Evolutionary conservation across 2,797 vertebrate species (phyloP).

Genomic region (Alfaro cultratus): DNA sequence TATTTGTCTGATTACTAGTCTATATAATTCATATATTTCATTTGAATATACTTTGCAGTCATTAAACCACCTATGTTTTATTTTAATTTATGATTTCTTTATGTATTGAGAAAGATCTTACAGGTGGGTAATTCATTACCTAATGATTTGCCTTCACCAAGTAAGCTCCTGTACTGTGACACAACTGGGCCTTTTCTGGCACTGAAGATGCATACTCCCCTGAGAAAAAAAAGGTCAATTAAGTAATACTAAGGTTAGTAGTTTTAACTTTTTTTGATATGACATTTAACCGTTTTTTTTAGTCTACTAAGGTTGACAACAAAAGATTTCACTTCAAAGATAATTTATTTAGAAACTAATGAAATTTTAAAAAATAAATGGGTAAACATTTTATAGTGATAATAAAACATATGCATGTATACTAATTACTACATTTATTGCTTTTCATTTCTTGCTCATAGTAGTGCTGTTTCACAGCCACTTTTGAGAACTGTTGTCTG

Average conservation of each 20-base stretch:
- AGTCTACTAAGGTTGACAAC: neutral
- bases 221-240: conserved; percentile 6
- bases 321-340: neutral
- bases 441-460: neutral
- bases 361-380: neutral
- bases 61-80: neutral
- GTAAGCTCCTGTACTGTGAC: neutral
- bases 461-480: neutral
- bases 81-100: neutral
- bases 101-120: neutral
- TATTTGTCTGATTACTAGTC: neutral
- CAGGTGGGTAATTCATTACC: neutral
- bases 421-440: neutral
- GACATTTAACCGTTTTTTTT: neutral
- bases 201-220: conserved; percentile 9
- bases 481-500: neutral
- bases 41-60: neutral
- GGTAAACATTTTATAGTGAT: neutral
- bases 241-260: conserved; percentile 32
- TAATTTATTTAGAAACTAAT: neutral
- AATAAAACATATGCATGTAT: neutral
- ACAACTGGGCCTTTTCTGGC: neutral
- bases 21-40: neutral
- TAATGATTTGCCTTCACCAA: conserved; percentile 19
- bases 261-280: neutral